Evolutionary conservation across 2,888 invertebrate species (phyloP), one percentile per base, ranked within the genome.

Genomic region (Drepanosiphum platanoidis): DNA sequence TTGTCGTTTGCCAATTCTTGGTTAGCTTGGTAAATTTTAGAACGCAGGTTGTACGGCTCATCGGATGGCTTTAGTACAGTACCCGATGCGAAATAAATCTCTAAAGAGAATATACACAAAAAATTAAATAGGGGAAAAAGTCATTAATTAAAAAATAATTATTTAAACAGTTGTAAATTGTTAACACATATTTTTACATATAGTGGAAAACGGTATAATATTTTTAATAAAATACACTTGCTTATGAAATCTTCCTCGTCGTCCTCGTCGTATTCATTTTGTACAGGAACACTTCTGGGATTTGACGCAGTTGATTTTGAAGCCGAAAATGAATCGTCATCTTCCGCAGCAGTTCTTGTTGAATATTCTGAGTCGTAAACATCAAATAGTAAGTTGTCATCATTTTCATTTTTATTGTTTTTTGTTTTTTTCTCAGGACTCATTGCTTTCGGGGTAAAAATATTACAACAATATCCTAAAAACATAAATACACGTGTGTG

Each of bases 181-280:
- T n/a, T 68, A 22, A n/a, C 18, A 9, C 32, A 22, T 71, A 32
- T 52, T 32, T n/a, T 30, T 46, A 18, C 18, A 68, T 64, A 27
- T 46, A 18, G n/a, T 7, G 30, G 64, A 64, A 64, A 27, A 64
- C 1, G 9, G 30, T 30, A 13, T 64, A 27, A 30, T n/a, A n/a
- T n/a, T 11, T 64, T 11, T 13, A 64, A 64, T 64, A 0, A 64
- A 64, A 79, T 66, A 83, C n/a, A n/a, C 71, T 58, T 68, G 52
- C 84, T 84, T 84, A 84, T 77, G 7, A 84, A 84, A 46, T 84
- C 58, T 77, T 84, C 84, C 32, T 84, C 84, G 32, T 84, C 84
- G 22, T 84, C 84, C 30, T 39, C 84, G 15, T 84, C 68, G 15
- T 58, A 32, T 22, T 71, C 71, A 30, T 36, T 18, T 1, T 32